Evolutionary conservation across 2,113 vertebrate species (phyloP).

Genomic region (Gallinago undulata): DNA sequence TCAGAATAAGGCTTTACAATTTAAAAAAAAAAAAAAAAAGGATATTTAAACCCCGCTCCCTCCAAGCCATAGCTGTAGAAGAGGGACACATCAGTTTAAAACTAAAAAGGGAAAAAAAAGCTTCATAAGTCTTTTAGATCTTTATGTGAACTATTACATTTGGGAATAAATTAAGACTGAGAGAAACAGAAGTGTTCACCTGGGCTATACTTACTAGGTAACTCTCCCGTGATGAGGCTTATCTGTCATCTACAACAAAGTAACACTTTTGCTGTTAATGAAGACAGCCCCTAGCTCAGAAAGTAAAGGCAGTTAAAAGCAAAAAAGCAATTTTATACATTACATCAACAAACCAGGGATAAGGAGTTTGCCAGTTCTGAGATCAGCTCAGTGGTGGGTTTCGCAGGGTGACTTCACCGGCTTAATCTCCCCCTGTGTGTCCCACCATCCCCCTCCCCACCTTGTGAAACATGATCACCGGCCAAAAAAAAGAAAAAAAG

Average conservation of each 20-base stretch:
- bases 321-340: slow-evolving; percentile 77
- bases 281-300: slow-evolving; percentile 84
- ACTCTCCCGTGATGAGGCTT: slow-evolving; percentile 89
- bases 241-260: slow-evolving; percentile 94
- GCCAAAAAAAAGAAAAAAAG: not conserved
- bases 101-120: slow-evolving; percentile 26
- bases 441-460: slow-evolving; percentile 43
- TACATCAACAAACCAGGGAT: slow-evolving; percentile 63
- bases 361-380: slow-evolving; percentile 47
- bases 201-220: slow-evolving; percentile 93
- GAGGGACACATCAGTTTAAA: slow-evolving; percentile 56
- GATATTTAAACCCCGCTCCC: slow-evolving; percentile 51
- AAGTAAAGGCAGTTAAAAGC: slow-evolving; percentile 82
- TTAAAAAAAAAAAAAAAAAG: not conserved
- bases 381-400: slow-evolving; percentile 6
- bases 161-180: slow-evolving; percentile 78
- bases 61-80: slow-evolving; percentile 51
- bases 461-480: not conserved
- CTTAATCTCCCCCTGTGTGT: not conserved
- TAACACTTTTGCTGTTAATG: slow-evolving; percentile 89
- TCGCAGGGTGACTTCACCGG: not conserved
- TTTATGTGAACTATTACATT: slow-evolving; percentile 71
- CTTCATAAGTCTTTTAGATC: slow-evolving; percentile 38
- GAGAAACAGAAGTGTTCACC: slow-evolving; percentile 83
- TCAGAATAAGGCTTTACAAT: slow-evolving; percentile 36